These are phyloP conservation scores for Wasmannia auropunctata DNA, from an alignment of 1,140 invertebrate species.

Conservation along the genomic window DNA sequence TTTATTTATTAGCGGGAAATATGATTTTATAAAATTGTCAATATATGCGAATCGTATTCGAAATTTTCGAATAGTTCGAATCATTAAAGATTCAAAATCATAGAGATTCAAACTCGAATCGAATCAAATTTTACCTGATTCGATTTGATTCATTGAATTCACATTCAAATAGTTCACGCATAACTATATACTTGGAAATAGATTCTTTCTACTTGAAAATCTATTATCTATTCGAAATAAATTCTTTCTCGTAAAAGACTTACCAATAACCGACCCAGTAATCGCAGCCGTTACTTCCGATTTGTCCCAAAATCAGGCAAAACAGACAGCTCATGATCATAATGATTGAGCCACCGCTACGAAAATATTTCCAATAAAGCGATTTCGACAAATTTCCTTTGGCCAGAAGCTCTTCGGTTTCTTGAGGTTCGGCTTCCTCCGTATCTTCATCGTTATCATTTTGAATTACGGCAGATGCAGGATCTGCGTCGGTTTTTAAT, in stretches of 20 bases:
- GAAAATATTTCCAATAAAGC: conserved; percentile 86
- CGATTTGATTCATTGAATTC: too few species aligned
- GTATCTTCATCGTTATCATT: conserved; percentile 70
- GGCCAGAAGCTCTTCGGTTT: conserved; percentile 86
- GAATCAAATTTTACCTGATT: too few species aligned
- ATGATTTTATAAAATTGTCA: too few species aligned
- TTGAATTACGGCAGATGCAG: not conserved
- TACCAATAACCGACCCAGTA: conserved; percentile 87
- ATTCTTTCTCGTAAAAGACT: not conserved
- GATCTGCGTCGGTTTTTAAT: conserved; percentile 13
- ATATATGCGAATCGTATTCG: too few species aligned
- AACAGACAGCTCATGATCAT: conserved; percentile 81
- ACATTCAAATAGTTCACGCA: too few species aligned
- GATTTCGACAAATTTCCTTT: conserved; percentile 86
- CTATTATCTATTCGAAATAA: not conserved
- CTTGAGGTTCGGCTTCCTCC: conserved; percentile 84
- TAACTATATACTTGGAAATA: too few species aligned
- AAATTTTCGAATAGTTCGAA: too few species aligned
- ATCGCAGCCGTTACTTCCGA: conserved; percentile 86
- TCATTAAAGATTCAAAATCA: too few species aligned
- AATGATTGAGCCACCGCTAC: conserved; percentile 85
- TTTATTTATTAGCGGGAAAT: too few species aligned
- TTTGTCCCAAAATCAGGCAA: conserved; percentile 84
- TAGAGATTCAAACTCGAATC: too few species aligned
- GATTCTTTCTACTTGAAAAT: too few species aligned